Evolutionary conservation across 2,797 vertebrate species (phyloP).

Genomic region (Brachyalestes nurse): DNA sequence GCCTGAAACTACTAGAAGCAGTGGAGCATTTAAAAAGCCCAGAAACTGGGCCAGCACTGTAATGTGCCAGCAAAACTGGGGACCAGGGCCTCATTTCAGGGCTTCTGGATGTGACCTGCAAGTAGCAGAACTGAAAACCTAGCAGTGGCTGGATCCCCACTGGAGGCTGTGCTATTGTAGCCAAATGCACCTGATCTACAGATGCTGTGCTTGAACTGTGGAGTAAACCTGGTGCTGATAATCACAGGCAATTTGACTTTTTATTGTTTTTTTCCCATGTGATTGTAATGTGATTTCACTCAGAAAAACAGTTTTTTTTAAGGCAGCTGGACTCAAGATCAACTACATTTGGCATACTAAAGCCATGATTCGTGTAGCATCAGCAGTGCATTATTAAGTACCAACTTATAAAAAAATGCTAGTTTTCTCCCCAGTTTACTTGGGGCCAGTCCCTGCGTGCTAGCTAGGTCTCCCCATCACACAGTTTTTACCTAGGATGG

Average conservation of each 20-base stretch:
- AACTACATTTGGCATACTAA: too few species aligned
- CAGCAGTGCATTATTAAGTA: too few species aligned
- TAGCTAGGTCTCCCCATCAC: too few species aligned
- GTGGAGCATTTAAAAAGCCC: slow-evolving; percentile 6
- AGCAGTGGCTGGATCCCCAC: background rate
- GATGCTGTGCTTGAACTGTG: background rate
- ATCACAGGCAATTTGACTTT: background rate
- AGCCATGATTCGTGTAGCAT: too few species aligned
- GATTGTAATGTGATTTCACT: too few species aligned
- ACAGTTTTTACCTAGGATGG: too few species aligned
- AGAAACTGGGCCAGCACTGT: slow-evolving; percentile 9
- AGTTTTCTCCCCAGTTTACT: too few species aligned
- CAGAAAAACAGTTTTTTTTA: too few species aligned
- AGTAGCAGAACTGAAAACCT: slow-evolving; percentile 5
- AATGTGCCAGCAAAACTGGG: slow-evolving; percentile 11
- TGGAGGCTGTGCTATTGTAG: background rate
- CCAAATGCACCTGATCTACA: background rate
- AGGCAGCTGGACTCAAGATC: too few species aligned
- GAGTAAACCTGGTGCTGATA: background rate
- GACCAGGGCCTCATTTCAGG: slow-evolving; percentile 9
- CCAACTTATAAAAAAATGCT: too few species aligned
- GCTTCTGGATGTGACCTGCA: slow-evolving; percentile 11
- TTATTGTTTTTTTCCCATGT: too few species aligned
- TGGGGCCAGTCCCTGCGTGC: too few species aligned
- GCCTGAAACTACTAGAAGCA: background rate